Evolutionary conservation across 2,113 vertebrate species (phyloP).

Genomic region (Illadopsis cleaveri): DNA sequence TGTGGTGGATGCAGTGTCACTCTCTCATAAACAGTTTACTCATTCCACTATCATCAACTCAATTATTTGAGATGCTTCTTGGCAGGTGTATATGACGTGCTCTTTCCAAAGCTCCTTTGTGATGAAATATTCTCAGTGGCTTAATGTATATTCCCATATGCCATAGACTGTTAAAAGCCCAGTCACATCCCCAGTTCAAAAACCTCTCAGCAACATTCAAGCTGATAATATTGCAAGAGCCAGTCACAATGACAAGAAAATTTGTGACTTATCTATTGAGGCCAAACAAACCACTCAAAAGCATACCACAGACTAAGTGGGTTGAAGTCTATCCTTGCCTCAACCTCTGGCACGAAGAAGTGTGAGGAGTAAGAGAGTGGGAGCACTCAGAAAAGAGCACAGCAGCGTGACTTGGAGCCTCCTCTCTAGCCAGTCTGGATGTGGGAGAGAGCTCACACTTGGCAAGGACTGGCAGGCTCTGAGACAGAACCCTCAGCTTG

Average conservation of each 20-base stretch:
- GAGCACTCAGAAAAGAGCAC: neutral
- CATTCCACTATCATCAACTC: neutral
- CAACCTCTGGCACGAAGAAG: neutral
- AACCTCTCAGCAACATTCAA: neutral
- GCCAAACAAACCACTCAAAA: neutral
- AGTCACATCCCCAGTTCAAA: neutral
- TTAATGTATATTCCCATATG: conserved; percentile 1
- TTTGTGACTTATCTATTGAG: neutral
- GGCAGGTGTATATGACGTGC: neutral
- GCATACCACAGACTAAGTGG: neutral
- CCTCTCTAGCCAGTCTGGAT: neutral
- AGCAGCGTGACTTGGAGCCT: neutral
- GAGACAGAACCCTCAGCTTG: neutral
- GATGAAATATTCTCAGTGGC: conserved; percentile 16
- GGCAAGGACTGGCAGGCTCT: neutral
- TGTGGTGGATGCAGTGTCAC: neutral
- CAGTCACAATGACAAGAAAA: neutral
- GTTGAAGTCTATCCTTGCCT: neutral
- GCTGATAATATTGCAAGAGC: neutral
- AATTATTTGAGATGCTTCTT: conserved; percentile 34
- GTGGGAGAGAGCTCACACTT: neutral
- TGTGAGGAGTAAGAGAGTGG: neutral
- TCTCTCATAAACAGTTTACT: conserved; percentile 16
- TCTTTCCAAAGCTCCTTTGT: conserved; percentile 35
- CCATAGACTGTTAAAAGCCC: neutral